Percentiles rank a stretch among this genome's conserved stretches.
These are phyloP conservation scores for Heliconius himera DNA, from an alignment of 1,140 invertebrate species.

Conservation along the genomic window DNA sequence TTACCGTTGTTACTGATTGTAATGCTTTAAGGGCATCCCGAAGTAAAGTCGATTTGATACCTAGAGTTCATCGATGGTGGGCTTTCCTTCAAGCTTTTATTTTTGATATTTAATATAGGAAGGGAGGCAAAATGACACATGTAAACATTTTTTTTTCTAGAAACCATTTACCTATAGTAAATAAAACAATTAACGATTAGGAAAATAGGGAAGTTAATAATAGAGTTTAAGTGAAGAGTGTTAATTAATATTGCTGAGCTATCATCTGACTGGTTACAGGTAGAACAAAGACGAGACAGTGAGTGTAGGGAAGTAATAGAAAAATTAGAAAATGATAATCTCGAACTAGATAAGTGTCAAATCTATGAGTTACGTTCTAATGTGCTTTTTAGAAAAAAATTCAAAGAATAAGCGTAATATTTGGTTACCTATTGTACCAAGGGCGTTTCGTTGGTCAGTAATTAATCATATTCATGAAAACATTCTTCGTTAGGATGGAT, in stretches of 20 bases:
- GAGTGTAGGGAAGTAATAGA: constrained; percentile 41
- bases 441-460: constrained; percentile 38
- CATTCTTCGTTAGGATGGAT: neutral
- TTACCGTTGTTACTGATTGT: too few species aligned
- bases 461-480: constrained; percentile 43
- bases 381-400: neutral
- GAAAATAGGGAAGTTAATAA: too few species aligned
- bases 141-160: too few species aligned
- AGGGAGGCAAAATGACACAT: too few species aligned
- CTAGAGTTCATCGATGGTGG: too few species aligned
- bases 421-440: constrained; percentile 43
- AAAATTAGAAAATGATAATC: constrained; percentile 20
- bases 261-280: constrained; percentile 41
- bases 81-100: too few species aligned
- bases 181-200: too few species aligned
- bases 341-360: neutral
- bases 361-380: neutral
- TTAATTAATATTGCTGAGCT: constrained; percentile 33
- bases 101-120: too few species aligned
- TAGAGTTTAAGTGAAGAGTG: too few species aligned
- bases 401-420: neutral
- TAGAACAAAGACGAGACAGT: constrained; percentile 42
- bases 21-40: too few species aligned
- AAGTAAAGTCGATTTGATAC: too few species aligned
- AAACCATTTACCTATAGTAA: too few species aligned